Base-by-base conservation (phyloP, 2,797 vertebrate species). In the Myotis vivesi region DNA sequence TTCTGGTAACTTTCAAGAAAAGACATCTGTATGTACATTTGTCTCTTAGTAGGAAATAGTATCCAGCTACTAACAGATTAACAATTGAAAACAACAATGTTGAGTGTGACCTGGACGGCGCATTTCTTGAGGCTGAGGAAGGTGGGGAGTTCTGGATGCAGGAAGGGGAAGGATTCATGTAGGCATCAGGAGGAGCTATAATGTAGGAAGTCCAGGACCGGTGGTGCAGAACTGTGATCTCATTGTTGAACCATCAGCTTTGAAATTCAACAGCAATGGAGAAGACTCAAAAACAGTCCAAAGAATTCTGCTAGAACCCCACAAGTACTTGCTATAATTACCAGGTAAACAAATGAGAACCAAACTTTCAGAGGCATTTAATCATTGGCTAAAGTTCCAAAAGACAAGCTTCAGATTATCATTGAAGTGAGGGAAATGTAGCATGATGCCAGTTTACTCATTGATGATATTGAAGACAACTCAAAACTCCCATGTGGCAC, bases 361-460 rank as follows among this genome's bases (percentile, higher is more conserved):
- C 76, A 99, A 99, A 98, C 99, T 99, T 83, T 99, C 99, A 68
- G 99, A 99, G 95, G 99, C 99, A 2, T 99, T 99, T 98, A 99
- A 99, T 98, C 99, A 99, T 97, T 99, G 99, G 99, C 98, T 99
- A 77, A 99, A 96, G 99, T 99, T 97, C 99, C 99, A 2, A 99
- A 99, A 96, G 99, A 99, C 97, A 99, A 99, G 98, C 98, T 99
- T 95, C 99, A 99, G 99, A 99, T 99, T 96, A 99, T 99, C 96
- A 99, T 99, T 87, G 99, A 99, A 98, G 99, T 99, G 97, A 99
- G 99, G 0, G 99, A 99, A 98, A 99, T 99, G 99, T 98, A 99
- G 83, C 99, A 99, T 98, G 99, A 99, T 59, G 99, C 99, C 97
- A 99, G 99, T 97, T 98, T 99, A 82, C 98, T 99, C 92, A 99